Evolutionary conservation across 2,888 invertebrate genomes (phyloP), one percentile per base, ranked within the genome.

Genomic region (Xestoiulus laeticollis): DNA sequence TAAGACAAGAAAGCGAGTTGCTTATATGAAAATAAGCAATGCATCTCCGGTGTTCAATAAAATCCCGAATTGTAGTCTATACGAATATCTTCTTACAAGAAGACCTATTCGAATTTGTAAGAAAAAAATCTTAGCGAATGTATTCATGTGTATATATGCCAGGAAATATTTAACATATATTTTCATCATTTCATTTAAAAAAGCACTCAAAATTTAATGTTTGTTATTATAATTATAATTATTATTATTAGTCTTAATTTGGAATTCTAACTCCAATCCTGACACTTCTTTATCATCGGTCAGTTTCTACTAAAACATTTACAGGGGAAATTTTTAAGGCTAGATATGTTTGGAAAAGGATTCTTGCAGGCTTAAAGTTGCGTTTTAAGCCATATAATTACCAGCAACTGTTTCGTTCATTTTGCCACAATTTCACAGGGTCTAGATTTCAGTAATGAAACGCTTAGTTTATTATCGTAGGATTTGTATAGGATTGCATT

Each of bases 81-180:
- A 85, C 85, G 43, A 85, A 85, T 85, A 6, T 85, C 44, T 44
- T 85, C 43, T 87, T 38, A 10, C 30, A 86, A 10, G 43, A 85
- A 86, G 86, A 68, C 10, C 32, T 87, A 87, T 87, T 87, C 78
- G 68, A 87, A 78, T 87, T 87, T 87, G 87, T 33, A 32, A 87
- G 87, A 87, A 48, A 87, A 87, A 87, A 48, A 59, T 87, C 78
- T 87, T 85, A 85, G 38, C 85, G 44, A 44, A 85, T 85, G 44
- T 85, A 85, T 85, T 85, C 85, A 85, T 43, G 78, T 85, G 85
- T 85, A 85, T 85, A 85, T 85, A 85, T 43, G 44, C 85, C 38
- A 85, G 85, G 78, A 44, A 22, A 85, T 85, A 85, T 85, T 85
- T 85, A 85, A 85, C 85, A 44, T 44, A 85, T 85, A 85, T 85